A percentile compares a stretch with the other conserved stretches of the same genome.
Evolutionary conservation across 92 coral and sea anemone species (phyloP).

Genomic region (Virgularia gustaviana): DNA sequence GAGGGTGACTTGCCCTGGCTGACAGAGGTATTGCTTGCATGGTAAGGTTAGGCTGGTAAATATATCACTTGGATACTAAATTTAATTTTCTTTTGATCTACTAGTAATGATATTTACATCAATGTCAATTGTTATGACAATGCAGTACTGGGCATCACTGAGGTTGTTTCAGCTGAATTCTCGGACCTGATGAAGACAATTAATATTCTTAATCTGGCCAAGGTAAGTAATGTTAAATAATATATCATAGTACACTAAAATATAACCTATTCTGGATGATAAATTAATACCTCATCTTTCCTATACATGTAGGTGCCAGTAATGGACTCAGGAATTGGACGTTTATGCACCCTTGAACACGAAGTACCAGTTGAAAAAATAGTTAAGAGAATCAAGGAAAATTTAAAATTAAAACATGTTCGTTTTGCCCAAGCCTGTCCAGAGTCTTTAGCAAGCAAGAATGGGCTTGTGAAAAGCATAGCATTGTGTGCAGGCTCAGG

Average conservation of each 20-base stretch:
- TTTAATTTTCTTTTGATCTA: neutral
- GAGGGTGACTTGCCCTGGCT: no score
- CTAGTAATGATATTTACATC: constrained; percentile 1
- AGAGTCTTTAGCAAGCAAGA: constrained; percentile 14
- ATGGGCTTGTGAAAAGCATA: constrained; percentile 56
- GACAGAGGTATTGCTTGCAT: no score
- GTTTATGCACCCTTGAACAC: constrained; percentile 65
- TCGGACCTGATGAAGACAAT: constrained; percentile 47
- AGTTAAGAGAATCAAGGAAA: constrained; percentile 61
- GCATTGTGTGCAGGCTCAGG: constrained; percentile 99
- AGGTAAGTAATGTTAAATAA: constrained; percentile 45
- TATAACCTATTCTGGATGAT: neutral
- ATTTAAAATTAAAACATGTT: constrained; percentile 63
- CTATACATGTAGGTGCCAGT: constrained; percentile 58
- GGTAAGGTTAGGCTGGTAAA: neutral
- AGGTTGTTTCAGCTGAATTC: constrained; percentile 18
- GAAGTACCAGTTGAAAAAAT: constrained; percentile 58
- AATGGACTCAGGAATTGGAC: constrained; percentile 76
- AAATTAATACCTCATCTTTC: neutral
- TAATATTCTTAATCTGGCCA: constrained; percentile 55
- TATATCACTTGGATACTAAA: neutral
- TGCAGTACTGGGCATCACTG: constrained; percentile 38
- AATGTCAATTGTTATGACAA: constrained; percentile 36
- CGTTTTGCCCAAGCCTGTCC: constrained; percentile 66
- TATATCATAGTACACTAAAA: neutral